Conservation (phyloP, 2,113 vertebrate genomes). For the Steatornis caripensis region DNA sequence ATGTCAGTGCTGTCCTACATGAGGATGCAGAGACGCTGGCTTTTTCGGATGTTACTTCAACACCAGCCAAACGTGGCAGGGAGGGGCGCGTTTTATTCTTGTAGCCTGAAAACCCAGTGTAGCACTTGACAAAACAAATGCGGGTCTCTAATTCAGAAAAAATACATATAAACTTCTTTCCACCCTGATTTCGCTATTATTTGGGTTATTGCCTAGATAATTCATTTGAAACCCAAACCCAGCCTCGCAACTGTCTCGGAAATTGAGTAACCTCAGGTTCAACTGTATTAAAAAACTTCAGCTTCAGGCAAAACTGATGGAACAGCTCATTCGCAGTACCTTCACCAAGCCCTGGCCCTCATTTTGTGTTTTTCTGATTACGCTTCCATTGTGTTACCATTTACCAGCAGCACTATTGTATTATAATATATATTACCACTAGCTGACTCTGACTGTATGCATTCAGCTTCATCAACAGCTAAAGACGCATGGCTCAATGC, state of each 20-base stretch:
- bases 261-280: conserved; percentile 46
- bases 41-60: not conserved
- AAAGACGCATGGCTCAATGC: not conserved
- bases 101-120: not conserved
- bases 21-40: not conserved
- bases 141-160: not conserved
- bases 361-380: conserved; percentile 9
- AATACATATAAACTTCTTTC: not conserved
- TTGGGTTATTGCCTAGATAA: not conserved
- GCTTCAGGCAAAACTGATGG: conserved; percentile 18
- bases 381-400: not conserved
- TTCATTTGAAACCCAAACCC: not conserved
- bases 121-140: not conserved
- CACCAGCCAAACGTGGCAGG: not conserved
- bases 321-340: not conserved
- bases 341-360: not conserved
- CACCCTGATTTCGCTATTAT: not conserved
- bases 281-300: conserved; percentile 27
- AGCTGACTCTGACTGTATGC: not conserved
- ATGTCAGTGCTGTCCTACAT: not conserved
- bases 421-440: not conserved
- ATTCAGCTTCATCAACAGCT: not conserved
- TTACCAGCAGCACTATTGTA: not conserved
- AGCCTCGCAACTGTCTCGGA: not conserved
- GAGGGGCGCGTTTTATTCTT: not conserved